A percentile compares a stretch with the other conserved stretches of the same genome.
Conservation (phyloP, 2,113 vertebrate species). For the Coregonus clupeaformis region DNA sequence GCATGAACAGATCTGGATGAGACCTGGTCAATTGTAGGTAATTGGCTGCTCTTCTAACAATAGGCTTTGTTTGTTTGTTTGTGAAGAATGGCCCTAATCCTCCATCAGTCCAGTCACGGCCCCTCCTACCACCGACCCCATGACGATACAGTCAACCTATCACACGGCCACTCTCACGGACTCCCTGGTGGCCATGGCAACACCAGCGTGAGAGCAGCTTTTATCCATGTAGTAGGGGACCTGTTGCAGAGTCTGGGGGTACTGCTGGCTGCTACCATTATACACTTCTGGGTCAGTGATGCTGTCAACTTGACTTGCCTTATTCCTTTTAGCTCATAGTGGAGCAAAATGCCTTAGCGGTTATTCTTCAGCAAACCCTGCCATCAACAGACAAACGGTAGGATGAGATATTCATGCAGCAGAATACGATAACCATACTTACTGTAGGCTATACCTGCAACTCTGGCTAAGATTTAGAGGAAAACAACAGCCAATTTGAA, state of each 20-base stretch:
- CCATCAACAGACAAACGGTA: no score
- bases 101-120: constrained; percentile 81
- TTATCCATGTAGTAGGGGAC: constrained; percentile 93
- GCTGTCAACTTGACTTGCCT: no score
- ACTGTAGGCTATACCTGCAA: no score
- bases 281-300: constrained; percentile 90
- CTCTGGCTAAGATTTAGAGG: no score
- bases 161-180: constrained; percentile 60
- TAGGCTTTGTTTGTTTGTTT: constrained; percentile 4
- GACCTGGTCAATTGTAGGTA: no score
- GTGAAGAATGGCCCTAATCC: constrained; percentile 84
- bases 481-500: no score
- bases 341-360: no score
- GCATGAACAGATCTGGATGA: no score
- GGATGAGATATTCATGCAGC: no score
- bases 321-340: neutral
- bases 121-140: constrained; percentile 1
- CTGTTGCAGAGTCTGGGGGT: constrained; percentile 94
- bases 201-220: constrained; percentile 91
- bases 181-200: constrained; percentile 75
- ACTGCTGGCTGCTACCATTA: constrained; percentile 87
- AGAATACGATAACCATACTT: no score
- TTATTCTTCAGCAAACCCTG: no score
- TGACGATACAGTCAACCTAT: neutral
- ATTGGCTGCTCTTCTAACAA: neutral